phyloP scores from a whole-genome alignment of 1,140 invertebrate genomes.

The Temnothorax longispinosus region DNA sequence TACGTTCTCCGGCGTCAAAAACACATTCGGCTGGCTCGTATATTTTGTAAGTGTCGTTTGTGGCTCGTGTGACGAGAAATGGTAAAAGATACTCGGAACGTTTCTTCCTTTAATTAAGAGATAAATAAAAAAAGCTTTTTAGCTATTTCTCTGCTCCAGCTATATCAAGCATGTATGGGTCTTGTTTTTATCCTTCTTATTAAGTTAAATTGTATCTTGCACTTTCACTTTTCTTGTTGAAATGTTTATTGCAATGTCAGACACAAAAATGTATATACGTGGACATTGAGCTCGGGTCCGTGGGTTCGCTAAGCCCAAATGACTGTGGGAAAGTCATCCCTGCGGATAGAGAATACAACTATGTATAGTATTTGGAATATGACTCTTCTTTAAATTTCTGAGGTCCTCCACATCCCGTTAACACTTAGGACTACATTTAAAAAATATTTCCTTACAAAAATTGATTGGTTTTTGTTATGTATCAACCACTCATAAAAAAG shows the following conservation, averaged over 20 bases:
- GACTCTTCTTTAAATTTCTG: not conserved
- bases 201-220: not conserved
- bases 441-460: not conserved
- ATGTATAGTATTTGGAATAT: not conserved
- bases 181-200: not conserved
- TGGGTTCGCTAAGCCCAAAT: not conserved
- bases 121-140: not conserved
- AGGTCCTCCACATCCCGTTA: not conserved
- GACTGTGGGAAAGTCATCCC: not conserved
- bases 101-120: not conserved
- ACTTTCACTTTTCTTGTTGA: not conserved
- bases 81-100: not conserved
- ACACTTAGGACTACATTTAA: not conserved
- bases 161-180: not conserved
- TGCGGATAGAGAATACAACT: not conserved
- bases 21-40: not conserved
- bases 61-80: not conserved
- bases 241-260: constrained; percentile 2
- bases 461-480: not conserved
- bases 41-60: constrained; percentile 28
- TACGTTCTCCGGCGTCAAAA: constrained; percentile 2
- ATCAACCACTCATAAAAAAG: not conserved
- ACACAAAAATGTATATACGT: not conserved
- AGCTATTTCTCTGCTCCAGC: not conserved
- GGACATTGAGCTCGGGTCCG: not conserved